phyloP scores from a whole-genome alignment of 1,140 invertebrate genomes.

The Orchesella cincta region DNA sequence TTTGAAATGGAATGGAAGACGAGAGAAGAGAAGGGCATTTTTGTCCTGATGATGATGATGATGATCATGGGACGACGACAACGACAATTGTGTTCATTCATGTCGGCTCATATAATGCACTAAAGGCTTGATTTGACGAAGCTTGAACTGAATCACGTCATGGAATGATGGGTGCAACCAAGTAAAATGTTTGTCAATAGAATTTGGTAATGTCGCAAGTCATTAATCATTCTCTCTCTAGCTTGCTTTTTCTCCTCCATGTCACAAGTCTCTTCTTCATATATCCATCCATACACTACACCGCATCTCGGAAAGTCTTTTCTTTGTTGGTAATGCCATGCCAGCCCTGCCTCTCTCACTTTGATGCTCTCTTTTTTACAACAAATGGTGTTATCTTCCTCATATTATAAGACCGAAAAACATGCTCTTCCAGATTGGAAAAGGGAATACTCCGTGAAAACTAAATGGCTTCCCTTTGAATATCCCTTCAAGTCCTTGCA shows the following conservation, averaged over 20 bases:
- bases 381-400: too few species aligned
- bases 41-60: slow-evolving; percentile 22
- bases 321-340: too few species aligned
- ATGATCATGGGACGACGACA: not conserved
- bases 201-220: slow-evolving; percentile 52
- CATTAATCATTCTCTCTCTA: slow-evolving; percentile 52
- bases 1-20: slow-evolving; percentile 11
- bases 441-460: too few species aligned
- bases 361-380: too few species aligned
- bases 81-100: slow-evolving; percentile 48
- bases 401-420: too few species aligned
- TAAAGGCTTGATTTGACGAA: not conserved
- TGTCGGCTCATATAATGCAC: not conserved
- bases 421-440: too few species aligned
- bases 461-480: too few species aligned
- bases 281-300: too few species aligned
- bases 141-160: slow-evolving; percentile 36
- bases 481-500: too few species aligned
- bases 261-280: not conserved
- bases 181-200: slow-evolving; percentile 53
- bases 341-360: too few species aligned
- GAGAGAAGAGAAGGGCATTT: slow-evolving; percentile 39
- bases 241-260: not conserved
- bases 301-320: too few species aligned
- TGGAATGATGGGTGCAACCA: slow-evolving; percentile 51